Base-by-base conservation (phyloP, 2,797 vertebrate genomes). In the Hozukius guyotensis region DNA sequence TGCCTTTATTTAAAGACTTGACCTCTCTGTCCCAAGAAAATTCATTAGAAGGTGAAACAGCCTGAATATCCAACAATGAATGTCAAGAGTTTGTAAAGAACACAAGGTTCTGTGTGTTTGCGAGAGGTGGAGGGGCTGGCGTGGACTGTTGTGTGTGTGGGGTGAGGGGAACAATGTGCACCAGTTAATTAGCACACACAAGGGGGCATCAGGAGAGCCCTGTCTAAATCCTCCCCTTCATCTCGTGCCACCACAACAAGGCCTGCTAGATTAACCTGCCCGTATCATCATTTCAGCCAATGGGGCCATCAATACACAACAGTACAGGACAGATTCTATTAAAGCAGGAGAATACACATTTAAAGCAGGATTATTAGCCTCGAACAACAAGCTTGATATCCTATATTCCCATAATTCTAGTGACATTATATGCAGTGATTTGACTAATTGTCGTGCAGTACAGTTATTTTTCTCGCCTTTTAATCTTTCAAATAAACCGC, bases 171-270 rank as follows among this genome's bases (percentile, higher is more conserved):
- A 88, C 83, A 90, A 87, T 86, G 80, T 84, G 77, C 84, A 91
- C 72, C 84, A 86, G 93, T 92, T 96, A 94, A 96, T 96, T 95
- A 95, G 92, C 85, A 85, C 86, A 89, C 88, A 84, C 69, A 82
- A 80, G 77, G 89, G 89, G 87, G 86, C 91, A 93, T 77, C 76
- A 78, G 78, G 71, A 87, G 67, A 82, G 82, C 77, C 85, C 78
- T 76, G 75, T 93, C 88, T 89, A 92, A 95, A 93, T 92, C 92
- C 88, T 77, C 67, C 84, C 86, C 91, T 92, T 94, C 89, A 93
- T 94, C 90, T 88, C 49, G 64, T 88, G 88, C 90, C 90, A 90
- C 83, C 71, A 84, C 82, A 92, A 91, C 91, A 93, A 91, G 88
- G 81, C 77, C 87, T 78, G 80, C 78, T 80, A 90, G 92, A 92